These are phyloP conservation scores for Leucania comma DNA, from an alignment of 2,888 invertebrate genomes.

Conservation along the genomic window DNA sequence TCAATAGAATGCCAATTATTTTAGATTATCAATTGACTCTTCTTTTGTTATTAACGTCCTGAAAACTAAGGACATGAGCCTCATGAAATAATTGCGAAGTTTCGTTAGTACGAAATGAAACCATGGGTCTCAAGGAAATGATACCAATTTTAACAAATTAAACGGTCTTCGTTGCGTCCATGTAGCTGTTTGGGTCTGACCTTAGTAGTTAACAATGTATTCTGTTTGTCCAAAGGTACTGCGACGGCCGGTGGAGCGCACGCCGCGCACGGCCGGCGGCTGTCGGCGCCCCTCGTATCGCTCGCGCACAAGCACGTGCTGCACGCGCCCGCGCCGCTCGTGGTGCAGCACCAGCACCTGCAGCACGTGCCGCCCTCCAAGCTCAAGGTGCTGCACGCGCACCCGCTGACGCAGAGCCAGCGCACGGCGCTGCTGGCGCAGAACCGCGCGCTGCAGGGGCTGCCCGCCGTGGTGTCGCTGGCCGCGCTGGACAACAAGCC, in stretches of 20 bases:
- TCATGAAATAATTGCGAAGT: too few relatives aligned
- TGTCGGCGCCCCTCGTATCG: slow-evolving; percentile 52
- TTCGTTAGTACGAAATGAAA: too few relatives aligned
- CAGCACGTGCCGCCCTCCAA: slow-evolving; percentile 79
- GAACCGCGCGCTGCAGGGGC: slow-evolving; percentile 68
- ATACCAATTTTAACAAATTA: too few relatives aligned
- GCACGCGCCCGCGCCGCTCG: slow-evolving; percentile 70
- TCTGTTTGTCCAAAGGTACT: not conserved
- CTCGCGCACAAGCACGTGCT: slow-evolving; percentile 74
- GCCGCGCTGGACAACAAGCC: slow-evolving; percentile 79
- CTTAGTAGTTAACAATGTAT: not conserved
- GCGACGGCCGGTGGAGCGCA: slow-evolving; percentile 17
- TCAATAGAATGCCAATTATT: too few relatives aligned
- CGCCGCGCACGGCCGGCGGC: slow-evolving; percentile 44
- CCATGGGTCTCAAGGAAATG: too few relatives aligned
- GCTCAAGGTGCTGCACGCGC: slow-evolving; percentile 84
- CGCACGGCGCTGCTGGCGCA: slow-evolving; percentile 80
- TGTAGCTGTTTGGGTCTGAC: not conserved
- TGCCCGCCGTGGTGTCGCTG: slow-evolving; percentile 82
- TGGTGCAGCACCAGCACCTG: slow-evolving; percentile 72
- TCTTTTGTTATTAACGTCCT: too few relatives aligned
- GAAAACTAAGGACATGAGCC: too few relatives aligned
- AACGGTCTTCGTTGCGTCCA: not conserved
- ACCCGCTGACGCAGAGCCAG: slow-evolving; percentile 80
- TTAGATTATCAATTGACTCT: too few relatives aligned